phyloP scores from a whole-genome alignment of 2,113 vertebrate species.

The Oryzias woworae region DNA sequence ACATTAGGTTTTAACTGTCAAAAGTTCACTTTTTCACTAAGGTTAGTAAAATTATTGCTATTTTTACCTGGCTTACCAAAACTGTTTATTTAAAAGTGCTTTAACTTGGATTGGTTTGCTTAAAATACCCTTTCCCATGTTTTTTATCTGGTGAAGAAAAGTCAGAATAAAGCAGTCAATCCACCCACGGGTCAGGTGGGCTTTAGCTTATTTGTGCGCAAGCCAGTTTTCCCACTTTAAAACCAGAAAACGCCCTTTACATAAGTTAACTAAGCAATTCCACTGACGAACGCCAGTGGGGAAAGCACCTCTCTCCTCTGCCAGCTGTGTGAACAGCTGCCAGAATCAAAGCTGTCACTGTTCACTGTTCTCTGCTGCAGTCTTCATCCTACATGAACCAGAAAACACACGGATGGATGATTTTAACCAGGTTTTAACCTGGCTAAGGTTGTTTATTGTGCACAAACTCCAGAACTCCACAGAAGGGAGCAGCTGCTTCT shows the following conservation, averaged over 20 bases:
- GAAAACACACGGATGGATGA: no score
- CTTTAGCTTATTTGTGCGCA: no score
- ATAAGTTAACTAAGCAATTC: conserved; percentile 44
- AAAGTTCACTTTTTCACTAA: no score
- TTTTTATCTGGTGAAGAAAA: background rate
- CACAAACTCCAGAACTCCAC: conserved; percentile 16
- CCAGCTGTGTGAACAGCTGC: conserved; percentile 31
- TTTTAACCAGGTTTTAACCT: no score
- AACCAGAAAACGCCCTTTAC: conserved; percentile 58
- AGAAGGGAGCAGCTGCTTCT: conserved; percentile 46
- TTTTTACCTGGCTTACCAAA: no score
- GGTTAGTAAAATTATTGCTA: no score
- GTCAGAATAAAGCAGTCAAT: conserved; percentile 7
- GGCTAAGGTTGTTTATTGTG: conserved; percentile 14
- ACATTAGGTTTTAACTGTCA: no score
- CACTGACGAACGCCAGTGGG: conserved; percentile 52
- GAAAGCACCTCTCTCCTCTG: conserved; percentile 62
- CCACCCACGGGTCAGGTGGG: conserved; percentile 2
- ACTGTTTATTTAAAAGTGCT: no score
- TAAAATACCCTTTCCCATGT: no score
- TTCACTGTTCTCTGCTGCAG: conserved; percentile 14
- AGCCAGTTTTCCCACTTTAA: conserved; percentile 34
- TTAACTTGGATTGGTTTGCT: no score
- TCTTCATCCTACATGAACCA: background rate
- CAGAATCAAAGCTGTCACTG: conserved; percentile 32